phyloP scores from a whole-genome alignment of 2,888 invertebrate species.

The Alitta virens region DNA sequence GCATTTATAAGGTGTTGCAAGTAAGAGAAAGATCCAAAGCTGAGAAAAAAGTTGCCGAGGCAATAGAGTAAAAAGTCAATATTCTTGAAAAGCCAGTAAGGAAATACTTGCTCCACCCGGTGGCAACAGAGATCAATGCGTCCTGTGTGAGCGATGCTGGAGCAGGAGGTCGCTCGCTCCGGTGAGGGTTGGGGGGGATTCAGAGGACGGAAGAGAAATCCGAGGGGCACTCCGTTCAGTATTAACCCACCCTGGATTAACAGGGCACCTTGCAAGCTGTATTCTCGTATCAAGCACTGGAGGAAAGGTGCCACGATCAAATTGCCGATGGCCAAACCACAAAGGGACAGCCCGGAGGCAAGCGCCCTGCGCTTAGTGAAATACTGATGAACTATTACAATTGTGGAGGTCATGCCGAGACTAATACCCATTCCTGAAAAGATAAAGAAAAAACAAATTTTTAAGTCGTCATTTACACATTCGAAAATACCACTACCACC shows the following conservation, averaged over 20 bases:
- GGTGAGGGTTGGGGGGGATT: too few species aligned
- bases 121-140: too few species aligned
- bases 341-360: not conserved
- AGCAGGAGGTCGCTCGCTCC: too few species aligned
- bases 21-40: not conserved
- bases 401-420: not conserved
- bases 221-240: too few species aligned
- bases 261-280: not conserved
- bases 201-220: too few species aligned
- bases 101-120: not conserved
- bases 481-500: too few species aligned
- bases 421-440: conserved; percentile 1
- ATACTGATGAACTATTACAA: not conserved
- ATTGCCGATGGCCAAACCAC: not conserved
- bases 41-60: not conserved
- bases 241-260: not conserved
- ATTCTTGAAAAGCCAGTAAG: not conserved
- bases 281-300: not conserved
- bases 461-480: too few species aligned
- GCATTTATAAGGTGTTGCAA: not conserved
- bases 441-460: too few species aligned
- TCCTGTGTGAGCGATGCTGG: too few species aligned
- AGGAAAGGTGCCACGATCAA: not conserved
- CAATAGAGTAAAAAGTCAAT: not conserved
- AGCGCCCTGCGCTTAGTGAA: not conserved